Conservation (phyloP, 1,140 invertebrate species). For the Drosophila albomicans region DNA sequence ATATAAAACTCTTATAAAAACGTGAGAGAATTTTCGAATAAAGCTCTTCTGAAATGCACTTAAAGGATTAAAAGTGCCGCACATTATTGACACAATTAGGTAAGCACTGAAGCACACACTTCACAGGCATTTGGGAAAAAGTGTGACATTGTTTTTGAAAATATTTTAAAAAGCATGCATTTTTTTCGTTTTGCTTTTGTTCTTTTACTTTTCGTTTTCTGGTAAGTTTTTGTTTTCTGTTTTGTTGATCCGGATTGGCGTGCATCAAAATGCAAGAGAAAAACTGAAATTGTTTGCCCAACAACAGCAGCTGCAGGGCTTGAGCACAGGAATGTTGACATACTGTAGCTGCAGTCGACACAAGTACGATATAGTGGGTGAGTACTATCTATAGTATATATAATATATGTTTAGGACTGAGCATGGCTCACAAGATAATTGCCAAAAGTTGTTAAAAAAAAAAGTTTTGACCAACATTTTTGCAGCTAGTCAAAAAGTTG, state of each 20-base stretch:
- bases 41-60: slow-evolving; percentile 54
- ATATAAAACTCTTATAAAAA: neutral
- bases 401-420: slow-evolving; percentile 45
- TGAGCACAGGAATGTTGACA: slow-evolving; percentile 53
- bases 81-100: slow-evolving; percentile 69
- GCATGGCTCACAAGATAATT: slow-evolving; percentile 76
- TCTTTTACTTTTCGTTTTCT: too few relatives aligned
- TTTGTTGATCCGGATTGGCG: slow-evolving; percentile 21
- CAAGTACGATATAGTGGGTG: neutral
- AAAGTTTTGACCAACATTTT: slow-evolving; percentile 69
- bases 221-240: slow-evolving; percentile 16
- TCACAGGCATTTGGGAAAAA: slow-evolving; percentile 8
- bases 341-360: slow-evolving; percentile 41
- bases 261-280: slow-evolving; percentile 35
- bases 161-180: slow-evolving; percentile 3
- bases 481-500: slow-evolving; percentile 81
- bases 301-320: slow-evolving; percentile 34
- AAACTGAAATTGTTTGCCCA: slow-evolving; percentile 10
- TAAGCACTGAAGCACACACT: neutral
- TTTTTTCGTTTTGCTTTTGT: neutral
- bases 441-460: slow-evolving; percentile 72
- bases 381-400: neutral
- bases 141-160: slow-evolving; percentile 35
- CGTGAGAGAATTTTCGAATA: neutral
- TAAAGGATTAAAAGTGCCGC: slow-evolving; percentile 60